Base-by-base conservation (phyloP, 2,888 invertebrate species). In the Drosophila peninsularis region DNA sequence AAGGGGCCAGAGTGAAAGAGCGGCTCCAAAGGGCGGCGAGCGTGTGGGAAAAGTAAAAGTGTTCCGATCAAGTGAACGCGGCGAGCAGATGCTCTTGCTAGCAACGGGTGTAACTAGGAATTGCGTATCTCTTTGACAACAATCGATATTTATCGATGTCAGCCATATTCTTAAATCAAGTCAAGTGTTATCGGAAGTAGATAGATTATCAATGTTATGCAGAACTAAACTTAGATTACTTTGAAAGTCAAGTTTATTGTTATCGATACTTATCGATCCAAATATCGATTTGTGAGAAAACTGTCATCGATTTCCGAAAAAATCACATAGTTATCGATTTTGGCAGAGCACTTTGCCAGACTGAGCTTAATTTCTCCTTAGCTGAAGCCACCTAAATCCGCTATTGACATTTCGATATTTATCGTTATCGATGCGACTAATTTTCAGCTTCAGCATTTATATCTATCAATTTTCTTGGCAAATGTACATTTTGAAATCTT, bases 21-120 rank as follows among this genome's bases (percentile, higher is more conserved):
- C 24, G 13, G 19, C 19, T 30, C 17, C 30, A 47, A 5, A 45
- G 49, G 3, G 37, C 24, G 30, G 41, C 30, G 9, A 17, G 37
- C 19, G 32, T 9, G 34, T 14, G 42, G 53, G 34, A 56, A 56
- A 37, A 52, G 37, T 21, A 44, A 54, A 39, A 52, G 55, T 45
- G 34, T 1, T 24, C 24, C n/a, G 11, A 10, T 27, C 24, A 6
- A 7, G 11, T 27, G 19, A 34, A 21, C 5, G 17, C 24, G 10
- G 11, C 34, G 2, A 17, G 13, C 7, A 13, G 42, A 56, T 45
- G 45, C 56, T 19, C 56, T 45, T 3, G 30, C 30, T 7, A 30
- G 7, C 30, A 6, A 30, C 7, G 30, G 1, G 30, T 7, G 30
- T 30, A 30, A 7, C 30, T 24, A 3, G n/a, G n/a, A n/a, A n/a